Percentiles rank a stretch among this genome's conserved stretches.
These are phyloP conservation scores for Poeciliopsis presidionis DNA, from an alignment of 2,797 vertebrate species.

Conservation along the genomic window DNA sequence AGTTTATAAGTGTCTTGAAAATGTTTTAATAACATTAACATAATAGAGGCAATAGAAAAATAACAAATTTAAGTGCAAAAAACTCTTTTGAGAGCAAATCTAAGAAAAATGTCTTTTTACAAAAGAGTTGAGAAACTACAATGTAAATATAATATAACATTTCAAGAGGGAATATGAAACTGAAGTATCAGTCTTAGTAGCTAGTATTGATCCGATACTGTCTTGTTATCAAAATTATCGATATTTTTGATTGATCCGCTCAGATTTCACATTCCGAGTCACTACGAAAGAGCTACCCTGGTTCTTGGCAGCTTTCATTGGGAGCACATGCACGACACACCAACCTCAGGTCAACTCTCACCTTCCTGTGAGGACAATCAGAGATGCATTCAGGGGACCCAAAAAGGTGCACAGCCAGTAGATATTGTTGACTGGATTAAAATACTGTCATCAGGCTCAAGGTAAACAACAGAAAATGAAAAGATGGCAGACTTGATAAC, in stretches of 20 bases:
- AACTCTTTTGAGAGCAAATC: background rate
- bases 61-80: background rate
- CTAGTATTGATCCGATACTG: background rate
- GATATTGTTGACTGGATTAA: conserved; percentile 48
- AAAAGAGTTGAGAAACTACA: background rate
- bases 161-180: background rate
- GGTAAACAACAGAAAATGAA: conserved; percentile 60
- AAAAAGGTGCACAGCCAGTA: conserved; percentile 25
- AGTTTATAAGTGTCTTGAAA: background rate
- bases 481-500: conserved; percentile 50
- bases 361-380: conserved; percentile 39
- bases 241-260: background rate
- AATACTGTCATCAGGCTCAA: conserved; percentile 21
- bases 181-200: background rate
- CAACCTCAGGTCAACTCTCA: background rate
- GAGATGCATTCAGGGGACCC: conserved; percentile 53
- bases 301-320: conserved; percentile 58
- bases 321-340: background rate
- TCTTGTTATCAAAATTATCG: background rate
- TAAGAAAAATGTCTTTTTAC: background rate
- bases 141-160: background rate
- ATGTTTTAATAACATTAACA: no score
- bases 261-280: background rate
- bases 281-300: background rate
- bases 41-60: background rate